Conservation (phyloP, 2,113 vertebrate species). For the Corythaeola cristata region DNA sequence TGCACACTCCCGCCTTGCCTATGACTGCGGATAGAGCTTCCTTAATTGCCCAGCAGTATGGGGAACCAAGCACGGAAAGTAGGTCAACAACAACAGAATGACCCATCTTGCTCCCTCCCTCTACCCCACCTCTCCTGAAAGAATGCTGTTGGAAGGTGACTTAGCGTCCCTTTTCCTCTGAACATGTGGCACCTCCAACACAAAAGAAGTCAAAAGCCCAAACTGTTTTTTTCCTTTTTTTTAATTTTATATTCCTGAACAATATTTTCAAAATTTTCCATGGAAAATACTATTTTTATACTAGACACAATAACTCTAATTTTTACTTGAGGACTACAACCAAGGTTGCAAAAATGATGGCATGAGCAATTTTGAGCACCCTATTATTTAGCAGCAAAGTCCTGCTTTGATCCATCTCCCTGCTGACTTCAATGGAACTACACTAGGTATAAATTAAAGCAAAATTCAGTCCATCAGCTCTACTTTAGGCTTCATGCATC, state of each 20-base stretch:
- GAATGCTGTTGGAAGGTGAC: background rate
- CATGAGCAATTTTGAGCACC: constrained; percentile 41
- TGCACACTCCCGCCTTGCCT: accelerated
- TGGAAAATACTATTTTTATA: background rate
- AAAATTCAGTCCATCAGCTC: constrained; percentile 52
- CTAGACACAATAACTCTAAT: background rate
- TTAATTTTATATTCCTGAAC: background rate
- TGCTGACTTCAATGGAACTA: constrained; percentile 51
- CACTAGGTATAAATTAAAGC: constrained; percentile 54
- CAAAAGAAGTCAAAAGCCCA: background rate
- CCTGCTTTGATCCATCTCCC: constrained; percentile 59
- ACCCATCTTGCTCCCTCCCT: background rate
- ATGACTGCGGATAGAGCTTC: accelerated
- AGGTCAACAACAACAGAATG: background rate
- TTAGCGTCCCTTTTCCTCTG: background rate
- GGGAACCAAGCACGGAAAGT: background rate
- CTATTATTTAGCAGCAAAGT: constrained; percentile 50
- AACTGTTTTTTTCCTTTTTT: background rate
- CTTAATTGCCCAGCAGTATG: background rate
- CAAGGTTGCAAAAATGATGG: constrained; percentile 12
- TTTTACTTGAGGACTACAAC: background rate
- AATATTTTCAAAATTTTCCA: background rate
- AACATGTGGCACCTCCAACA: background rate
- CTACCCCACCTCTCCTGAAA: background rate
- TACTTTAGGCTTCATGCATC: constrained; percentile 21